Conservation (phyloP, 1,140 invertebrate genomes). For the Diuraphis noxia region DNA sequence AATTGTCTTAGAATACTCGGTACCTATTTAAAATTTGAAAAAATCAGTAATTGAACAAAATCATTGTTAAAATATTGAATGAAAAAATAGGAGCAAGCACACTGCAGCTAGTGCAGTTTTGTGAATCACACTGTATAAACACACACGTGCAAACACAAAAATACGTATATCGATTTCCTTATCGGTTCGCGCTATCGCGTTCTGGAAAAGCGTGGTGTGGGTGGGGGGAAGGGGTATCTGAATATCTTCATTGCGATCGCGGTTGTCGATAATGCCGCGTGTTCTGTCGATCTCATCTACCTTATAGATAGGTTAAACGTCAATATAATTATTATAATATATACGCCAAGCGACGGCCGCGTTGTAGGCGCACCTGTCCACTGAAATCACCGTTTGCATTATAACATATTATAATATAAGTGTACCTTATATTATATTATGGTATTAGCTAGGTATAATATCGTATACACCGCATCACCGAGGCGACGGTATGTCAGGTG, state of each 20-base stretch:
- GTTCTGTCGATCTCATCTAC: neutral
- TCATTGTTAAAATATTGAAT: neutral
- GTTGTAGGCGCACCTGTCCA: constrained; percentile 16
- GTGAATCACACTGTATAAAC: neutral
- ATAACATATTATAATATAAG: neutral
- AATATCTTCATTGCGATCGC: neutral
- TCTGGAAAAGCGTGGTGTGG: neutral
- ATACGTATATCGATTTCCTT: neutral
- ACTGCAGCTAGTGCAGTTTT: too few species aligned
- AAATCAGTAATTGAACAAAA: neutral
- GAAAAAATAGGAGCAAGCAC: neutral
- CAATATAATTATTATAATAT: constrained; percentile 28
- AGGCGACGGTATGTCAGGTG: neutral
- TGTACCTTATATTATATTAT: neutral
- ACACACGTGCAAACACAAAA: neutral
- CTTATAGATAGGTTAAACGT: neutral
- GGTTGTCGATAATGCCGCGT: neutral
- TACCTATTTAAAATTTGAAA: neutral
- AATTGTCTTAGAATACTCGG: neutral
- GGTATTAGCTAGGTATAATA: neutral
- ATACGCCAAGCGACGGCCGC: neutral
- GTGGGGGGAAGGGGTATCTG: neutral
- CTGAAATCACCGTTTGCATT: neutral
- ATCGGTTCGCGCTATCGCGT: neutral
- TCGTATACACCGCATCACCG: neutral